Evolutionary conservation across 2,113 vertebrate genomes (phyloP).

Genomic region (Phrynosoma platyrhinos): DNA sequence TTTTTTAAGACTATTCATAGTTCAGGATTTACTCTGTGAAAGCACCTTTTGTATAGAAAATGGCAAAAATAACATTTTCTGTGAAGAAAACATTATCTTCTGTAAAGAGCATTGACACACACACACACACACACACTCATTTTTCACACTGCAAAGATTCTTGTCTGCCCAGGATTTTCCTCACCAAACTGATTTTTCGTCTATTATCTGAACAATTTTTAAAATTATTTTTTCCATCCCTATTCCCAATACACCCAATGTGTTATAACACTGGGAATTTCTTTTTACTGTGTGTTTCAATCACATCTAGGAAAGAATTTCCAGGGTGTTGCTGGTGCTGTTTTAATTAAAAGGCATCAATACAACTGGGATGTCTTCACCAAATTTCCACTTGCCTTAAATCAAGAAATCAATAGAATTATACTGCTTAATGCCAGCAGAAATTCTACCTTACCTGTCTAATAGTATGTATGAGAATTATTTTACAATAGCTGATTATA

Average conservation of each 20-base stretch:
- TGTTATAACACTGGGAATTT: not conserved
- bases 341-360: not conserved
- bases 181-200: too few species aligned
- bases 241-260: not conserved
- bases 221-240: too few species aligned
- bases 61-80: too few species aligned
- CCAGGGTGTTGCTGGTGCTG: not conserved
- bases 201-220: too few species aligned
- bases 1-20: too few species aligned
- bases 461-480: slow-evolving; percentile 28
- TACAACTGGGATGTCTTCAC: slow-evolving; percentile 20
- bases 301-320: slow-evolving; percentile 19
- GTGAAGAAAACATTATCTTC: too few species aligned
- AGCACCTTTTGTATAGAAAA: too few species aligned
- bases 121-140: too few species aligned
- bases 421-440: slow-evolving; percentile 54
- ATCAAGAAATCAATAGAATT: slow-evolving; percentile 48
- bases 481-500: slow-evolving; percentile 36
- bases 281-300: not conserved
- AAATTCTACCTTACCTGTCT: slow-evolving; percentile 8
- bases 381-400: slow-evolving; percentile 48
- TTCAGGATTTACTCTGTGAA: too few species aligned
- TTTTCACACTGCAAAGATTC: too few species aligned
- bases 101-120: too few species aligned
- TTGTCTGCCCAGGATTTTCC: too few species aligned